Evolutionary conservation across 30 jellyfish, hydroid and myxozoan species (phyloP), one percentile per base, ranked within the genome.

Genomic region (Haliclystus octoradiatus): DNA sequence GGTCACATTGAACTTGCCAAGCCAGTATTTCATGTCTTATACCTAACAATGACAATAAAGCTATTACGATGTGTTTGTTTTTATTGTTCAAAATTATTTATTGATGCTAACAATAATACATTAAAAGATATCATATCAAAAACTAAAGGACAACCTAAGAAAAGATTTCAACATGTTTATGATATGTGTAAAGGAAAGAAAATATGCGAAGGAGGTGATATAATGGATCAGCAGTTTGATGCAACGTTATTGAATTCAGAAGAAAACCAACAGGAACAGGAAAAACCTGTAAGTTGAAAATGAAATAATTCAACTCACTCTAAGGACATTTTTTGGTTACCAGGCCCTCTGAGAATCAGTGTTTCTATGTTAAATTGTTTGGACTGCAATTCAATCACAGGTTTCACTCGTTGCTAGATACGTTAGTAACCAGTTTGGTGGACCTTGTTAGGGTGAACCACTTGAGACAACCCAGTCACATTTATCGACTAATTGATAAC

Each of bases 1-100:
- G 99, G 99, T 2, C 99, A 92, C 79, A 78, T 92, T 69, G 99
- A 92, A 23, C 89, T 92, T 22, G 83, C 99, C n/a, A 83, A 84
- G 72, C 99, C 99, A 23, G 99, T 92, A 14, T 92, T 76, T 67
- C 96, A 92, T 75, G 92, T 92, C 22, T 84, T 70, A 7, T 92
- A 80, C 52, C 77, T 92, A 71, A 68, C 96, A 33, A 76, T 66
- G 51, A 77, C 93, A 15, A 85, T 83, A 40, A 92, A 92, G 76
- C 52, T 79, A n/a, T 74, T 92, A 64, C 68, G 99, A 23, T 83
- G 96, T 52, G 83, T 92, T 26, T 92, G 99, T 61, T 82, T 92
- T 69, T 92, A 83, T 69, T 92, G 99, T 73, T 84, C 99, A 31
- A 83, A 84, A 63, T 71, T 92, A 62, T 85, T 92, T 70, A 88